Base-by-base conservation (phyloP, 2,797 vertebrate species). In the Helicolenus hilgendorfi region DNA sequence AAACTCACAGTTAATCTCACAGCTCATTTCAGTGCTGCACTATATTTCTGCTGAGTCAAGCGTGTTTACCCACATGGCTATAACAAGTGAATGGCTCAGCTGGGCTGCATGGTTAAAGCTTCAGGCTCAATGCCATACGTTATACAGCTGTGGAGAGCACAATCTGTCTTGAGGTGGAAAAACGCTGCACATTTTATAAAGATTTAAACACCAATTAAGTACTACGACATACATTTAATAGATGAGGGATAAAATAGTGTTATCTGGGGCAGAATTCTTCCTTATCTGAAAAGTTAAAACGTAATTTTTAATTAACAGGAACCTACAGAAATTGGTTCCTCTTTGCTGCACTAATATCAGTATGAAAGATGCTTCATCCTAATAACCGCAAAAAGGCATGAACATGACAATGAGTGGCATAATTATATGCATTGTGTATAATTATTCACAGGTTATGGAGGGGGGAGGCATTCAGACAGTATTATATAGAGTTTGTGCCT, bases 21-120 rank as follows among this genome's bases (percentile, higher is more conserved):
- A 72, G 84, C 79, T 85, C 63, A 60, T 88, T 91, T 84, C 63
- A 49, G 83, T 3, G 53, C 77, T 59, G 74, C 72, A 53, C 74
- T 68, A 31, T 38, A 62, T 93, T 94, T 92, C 85, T 95, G 94
- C 94, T 94, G 93, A 96, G 86, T 94, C 73, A 14, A 70, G 73
- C 49, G 53, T 77, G 79, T 90, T 92, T 84, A 85, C 75, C 78
- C 84, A 73, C 65, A 78, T 67, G 72, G 82, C 78, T 62, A 68
- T 83, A 86, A 92, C 76, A 77, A 86, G 79, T 62, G 87, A 88
- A 79, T 33, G 83, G 71, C 81, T 82, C 65, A 72, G 80, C 79
- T 38, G 33, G 85, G 74, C 82, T 80, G 73, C 79, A n/a, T 65
- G 79, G 72, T 77, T 72, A 81, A 83, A 81, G 75, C 82, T 88